Evolutionary conservation across 2,888 invertebrate genomes (phyloP).

Genomic region (Andrena fulva): DNA sequence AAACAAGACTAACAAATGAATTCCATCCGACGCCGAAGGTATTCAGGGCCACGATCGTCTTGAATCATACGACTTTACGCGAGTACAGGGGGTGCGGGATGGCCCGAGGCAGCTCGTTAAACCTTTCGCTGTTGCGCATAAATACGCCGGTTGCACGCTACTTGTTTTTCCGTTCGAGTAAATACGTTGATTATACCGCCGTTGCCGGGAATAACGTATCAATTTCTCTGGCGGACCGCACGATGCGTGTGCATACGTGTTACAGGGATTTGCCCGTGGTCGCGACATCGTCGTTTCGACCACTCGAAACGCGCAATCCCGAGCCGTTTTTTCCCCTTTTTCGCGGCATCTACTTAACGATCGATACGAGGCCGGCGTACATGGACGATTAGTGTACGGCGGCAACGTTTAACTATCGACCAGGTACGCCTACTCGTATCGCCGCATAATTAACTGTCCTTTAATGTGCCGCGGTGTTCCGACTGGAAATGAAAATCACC

Average conservation of each 20-base stretch:
- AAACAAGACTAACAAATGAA: conserved; percentile 18
- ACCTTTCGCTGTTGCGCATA: conserved; percentile 66
- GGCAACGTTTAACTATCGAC: conserved; percentile 27
- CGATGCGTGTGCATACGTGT: background rate
- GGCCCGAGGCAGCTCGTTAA: conserved; percentile 68
- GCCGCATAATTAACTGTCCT: conserved; percentile 46
- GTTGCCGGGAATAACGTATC: conserved; percentile 65
- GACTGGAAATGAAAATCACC: conserved; percentile 39
- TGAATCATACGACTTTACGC: conserved; percentile 49
- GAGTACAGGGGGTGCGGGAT: conserved; percentile 41
- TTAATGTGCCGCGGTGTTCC: conserved; percentile 5
- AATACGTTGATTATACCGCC: conserved; percentile 71
- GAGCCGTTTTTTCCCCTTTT: background rate
- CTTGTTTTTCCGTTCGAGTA: conserved; percentile 64
- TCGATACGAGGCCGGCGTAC: conserved; percentile 31
- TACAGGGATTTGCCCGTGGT: conserved; percentile 7
- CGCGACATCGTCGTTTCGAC: conserved; percentile 13
- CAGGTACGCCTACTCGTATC: conserved; percentile 47
- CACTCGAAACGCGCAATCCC: background rate
- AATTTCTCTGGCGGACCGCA: conserved; percentile 50
- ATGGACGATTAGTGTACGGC: conserved; percentile 54
- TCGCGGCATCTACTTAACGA: conserved; percentile 29
- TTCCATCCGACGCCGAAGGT: conserved; percentile 19
- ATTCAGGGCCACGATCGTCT: conserved; percentile 22
- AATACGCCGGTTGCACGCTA: conserved; percentile 63